A percentile compares a stretch with the other conserved stretches of the same genome.
These are phyloP conservation scores for Eledona agricola DNA, from an alignment of 2,888 invertebrate species.

Conservation along the genomic window DNA sequence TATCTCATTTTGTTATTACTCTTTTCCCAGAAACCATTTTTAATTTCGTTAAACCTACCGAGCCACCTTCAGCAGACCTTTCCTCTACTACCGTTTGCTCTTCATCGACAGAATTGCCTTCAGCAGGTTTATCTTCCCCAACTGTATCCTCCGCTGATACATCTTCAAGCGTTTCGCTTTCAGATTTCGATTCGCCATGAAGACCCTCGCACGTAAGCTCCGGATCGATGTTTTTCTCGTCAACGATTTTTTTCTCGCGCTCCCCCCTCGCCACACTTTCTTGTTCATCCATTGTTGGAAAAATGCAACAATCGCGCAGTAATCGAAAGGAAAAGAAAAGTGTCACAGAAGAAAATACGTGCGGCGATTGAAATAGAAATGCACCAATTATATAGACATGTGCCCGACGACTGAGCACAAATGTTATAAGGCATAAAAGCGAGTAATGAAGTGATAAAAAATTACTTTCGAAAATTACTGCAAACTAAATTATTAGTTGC, in stretches of 20 bases:
- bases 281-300: slow-evolving; percentile 25
- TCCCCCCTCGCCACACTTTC: slow-evolving; percentile 22
- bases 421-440: slow-evolving; percentile 15
- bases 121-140: slow-evolving; percentile 2
- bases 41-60: not conserved
- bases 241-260: slow-evolving; percentile 32
- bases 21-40: no score
- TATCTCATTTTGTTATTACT: no score
- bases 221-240: slow-evolving; percentile 6
- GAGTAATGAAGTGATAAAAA: slow-evolving; percentile 25
- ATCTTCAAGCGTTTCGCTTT: slow-evolving; percentile 1
- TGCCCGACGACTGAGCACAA: slow-evolving; percentile 26
- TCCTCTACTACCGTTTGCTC: no score
- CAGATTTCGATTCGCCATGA: slow-evolving; percentile 18
- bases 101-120: no score
- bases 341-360: slow-evolving; percentile 20
- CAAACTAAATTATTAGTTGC: slow-evolving; percentile 31
- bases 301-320: slow-evolving; percentile 2
- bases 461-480: slow-evolving; percentile 35
- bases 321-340: slow-evolving; percentile 26
- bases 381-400: slow-evolving; percentile 30
- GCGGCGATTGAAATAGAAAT: slow-evolving; percentile 22
- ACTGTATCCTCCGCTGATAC: not conserved
- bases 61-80: no score
- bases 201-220: slow-evolving; percentile 28